Percentiles rank a stretch among this genome's conserved stretches.
These are phyloP conservation scores for Aulostomus chinensis DNA, from an alignment of 2,797 vertebrate species.

Conservation along the genomic window DNA sequence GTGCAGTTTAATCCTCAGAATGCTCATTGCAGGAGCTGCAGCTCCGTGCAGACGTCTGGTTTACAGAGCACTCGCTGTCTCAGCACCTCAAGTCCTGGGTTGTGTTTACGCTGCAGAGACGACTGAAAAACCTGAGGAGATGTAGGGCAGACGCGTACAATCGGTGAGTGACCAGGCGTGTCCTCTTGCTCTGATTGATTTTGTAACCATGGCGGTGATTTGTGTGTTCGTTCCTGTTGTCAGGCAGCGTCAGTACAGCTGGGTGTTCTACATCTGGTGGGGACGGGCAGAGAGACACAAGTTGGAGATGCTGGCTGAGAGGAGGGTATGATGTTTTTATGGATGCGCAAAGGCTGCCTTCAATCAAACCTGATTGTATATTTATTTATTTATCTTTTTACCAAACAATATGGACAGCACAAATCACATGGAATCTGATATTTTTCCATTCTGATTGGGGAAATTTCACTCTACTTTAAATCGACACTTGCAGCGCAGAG, in stretches of 20 bases:
- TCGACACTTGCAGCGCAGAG: too few species aligned
- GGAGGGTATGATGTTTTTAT: conserved; percentile 72
- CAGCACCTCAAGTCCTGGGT: conserved; percentile 71
- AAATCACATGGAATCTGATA: too few species aligned
- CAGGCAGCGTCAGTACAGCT: conserved; percentile 69
- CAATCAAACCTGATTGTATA: too few species aligned
- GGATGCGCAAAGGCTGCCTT: too few species aligned
- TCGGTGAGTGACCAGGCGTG: conserved; percentile 44
- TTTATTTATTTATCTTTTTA: too few species aligned
- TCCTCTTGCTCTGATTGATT: not conserved
- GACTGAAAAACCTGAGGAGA: conserved; percentile 42
- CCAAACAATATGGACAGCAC: too few species aligned
- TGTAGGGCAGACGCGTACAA: conserved; percentile 58
- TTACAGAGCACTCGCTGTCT: conserved; percentile 56
- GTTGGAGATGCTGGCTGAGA: conserved; percentile 77
- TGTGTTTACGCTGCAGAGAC: conserved; percentile 59
- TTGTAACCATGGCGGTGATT: not conserved
- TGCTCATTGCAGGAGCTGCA: conserved; percentile 73
- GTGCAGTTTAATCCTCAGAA: too few species aligned
- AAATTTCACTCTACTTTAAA: too few species aligned
- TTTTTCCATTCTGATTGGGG: too few species aligned
- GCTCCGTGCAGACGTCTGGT: conserved; percentile 61
- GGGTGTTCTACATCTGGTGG: conserved; percentile 84
- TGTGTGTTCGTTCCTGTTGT: conserved; percentile 8
- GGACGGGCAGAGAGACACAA: conserved; percentile 63